These are phyloP conservation scores for Megaleporinus macrocephalus DNA, from an alignment of 2,113 vertebrate genomes.

Conservation along the genomic window DNA sequence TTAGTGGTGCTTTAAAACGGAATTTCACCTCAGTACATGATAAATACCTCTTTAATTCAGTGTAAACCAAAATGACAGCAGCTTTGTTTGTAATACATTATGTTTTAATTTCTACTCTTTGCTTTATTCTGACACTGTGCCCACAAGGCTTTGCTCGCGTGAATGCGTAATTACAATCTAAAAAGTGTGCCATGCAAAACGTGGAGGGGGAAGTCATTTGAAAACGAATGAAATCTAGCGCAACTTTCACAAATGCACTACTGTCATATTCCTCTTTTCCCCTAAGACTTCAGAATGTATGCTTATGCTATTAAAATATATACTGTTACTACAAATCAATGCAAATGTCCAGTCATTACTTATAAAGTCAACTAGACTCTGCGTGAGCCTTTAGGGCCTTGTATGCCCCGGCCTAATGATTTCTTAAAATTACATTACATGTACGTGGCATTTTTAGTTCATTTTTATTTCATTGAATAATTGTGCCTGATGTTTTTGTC, in stretches of 20 bases:
- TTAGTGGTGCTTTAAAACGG: background rate
- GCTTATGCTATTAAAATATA: background rate
- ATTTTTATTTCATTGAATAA: too few relatives aligned
- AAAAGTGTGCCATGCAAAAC: constrained; percentile 1
- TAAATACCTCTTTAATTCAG: constrained; percentile 15
- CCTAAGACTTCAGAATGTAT: background rate
- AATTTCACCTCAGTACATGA: constrained; percentile 2
- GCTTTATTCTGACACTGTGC: constrained; percentile 41
- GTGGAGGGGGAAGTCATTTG: constrained; percentile 7
- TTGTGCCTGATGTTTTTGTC: too few relatives aligned
- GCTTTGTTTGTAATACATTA: constrained; percentile 41
- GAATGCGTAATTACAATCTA: constrained; percentile 41
- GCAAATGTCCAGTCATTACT: background rate
- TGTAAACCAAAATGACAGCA: constrained; percentile 22
- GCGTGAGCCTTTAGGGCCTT: background rate
- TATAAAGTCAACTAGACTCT: background rate
- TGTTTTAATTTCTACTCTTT: constrained; percentile 34
- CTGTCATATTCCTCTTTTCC: background rate
- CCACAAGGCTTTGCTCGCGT: constrained; percentile 35
- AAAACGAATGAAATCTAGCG: constrained; percentile 25
- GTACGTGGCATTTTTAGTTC: too few relatives aligned
- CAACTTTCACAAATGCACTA: constrained; percentile 12
- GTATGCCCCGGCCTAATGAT: too few relatives aligned
- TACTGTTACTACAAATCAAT: background rate
- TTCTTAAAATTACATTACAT: too few relatives aligned